These are phyloP conservation scores for Margaritifera margaritifera DNA, from an alignment of 2,888 invertebrate species.

Conservation along the genomic window DNA sequence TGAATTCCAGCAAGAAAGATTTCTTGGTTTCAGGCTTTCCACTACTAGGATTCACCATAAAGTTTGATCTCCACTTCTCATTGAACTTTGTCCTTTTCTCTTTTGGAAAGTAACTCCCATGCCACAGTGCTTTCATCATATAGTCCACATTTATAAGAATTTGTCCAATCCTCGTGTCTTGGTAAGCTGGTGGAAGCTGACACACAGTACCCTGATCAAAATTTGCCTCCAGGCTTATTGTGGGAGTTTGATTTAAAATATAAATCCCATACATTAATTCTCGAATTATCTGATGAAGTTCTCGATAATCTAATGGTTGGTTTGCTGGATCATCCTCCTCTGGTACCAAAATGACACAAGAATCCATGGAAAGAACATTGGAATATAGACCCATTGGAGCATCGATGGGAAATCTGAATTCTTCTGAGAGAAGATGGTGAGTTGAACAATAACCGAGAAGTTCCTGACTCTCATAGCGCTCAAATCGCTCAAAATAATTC, in stretches of 20 bases:
- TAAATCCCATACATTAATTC: conserved; percentile 71
- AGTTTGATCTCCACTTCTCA: conserved; percentile 70
- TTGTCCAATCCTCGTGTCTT: conserved; percentile 70
- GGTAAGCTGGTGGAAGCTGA: conserved; percentile 71
- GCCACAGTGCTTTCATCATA: conserved; percentile 73
- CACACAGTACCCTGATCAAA: conserved; percentile 70
- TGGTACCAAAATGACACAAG: conserved; percentile 60
- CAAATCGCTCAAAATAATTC: conserved; percentile 66
- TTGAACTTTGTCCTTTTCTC: conserved; percentile 72
- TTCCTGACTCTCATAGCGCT: conserved; percentile 70
- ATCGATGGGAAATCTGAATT: conserved; percentile 67
- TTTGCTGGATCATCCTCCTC: conserved; percentile 36
- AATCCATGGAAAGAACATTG: conserved; percentile 53
- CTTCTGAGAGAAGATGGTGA: conserved; percentile 71
- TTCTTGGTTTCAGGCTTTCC: conserved; percentile 71
- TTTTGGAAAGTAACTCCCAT: conserved; percentile 71
- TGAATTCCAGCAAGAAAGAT: conserved; percentile 68
- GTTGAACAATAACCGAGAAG: conserved; percentile 62
- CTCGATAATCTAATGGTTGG: conserved; percentile 63
- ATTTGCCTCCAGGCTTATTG: conserved; percentile 69
- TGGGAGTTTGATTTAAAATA: conserved; percentile 71
- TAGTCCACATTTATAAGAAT: conserved; percentile 71
- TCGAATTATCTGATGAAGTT: conserved; percentile 71
- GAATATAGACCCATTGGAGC: conserved; percentile 68
- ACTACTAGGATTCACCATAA: conserved; percentile 64